Evolutionary conservation across 2,797 vertebrate species (phyloP).

Genomic region (Chrosomus eos): DNA sequence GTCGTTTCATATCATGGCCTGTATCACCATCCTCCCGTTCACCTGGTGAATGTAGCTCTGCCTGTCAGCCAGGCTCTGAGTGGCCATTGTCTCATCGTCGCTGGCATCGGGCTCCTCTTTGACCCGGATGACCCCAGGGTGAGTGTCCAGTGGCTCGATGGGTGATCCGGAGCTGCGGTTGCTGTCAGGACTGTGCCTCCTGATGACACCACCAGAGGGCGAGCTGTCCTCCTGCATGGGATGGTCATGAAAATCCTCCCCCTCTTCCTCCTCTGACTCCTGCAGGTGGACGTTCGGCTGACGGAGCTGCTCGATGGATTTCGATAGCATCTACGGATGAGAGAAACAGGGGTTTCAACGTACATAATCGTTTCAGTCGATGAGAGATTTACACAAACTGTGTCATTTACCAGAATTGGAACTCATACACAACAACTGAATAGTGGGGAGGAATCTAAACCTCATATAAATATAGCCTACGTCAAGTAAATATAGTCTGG

Average conservation of each 20-base stretch:
- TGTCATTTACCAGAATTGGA: conserved; percentile 15
- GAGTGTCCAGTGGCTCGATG: conserved; percentile 79
- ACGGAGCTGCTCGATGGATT: conserved; percentile 97
- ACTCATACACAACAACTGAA: conserved; percentile 58
- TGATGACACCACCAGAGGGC: conserved; percentile 80
- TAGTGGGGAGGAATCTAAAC: conserved; percentile 63
- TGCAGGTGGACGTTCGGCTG: conserved; percentile 91
- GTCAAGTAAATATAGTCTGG: conserved; percentile 66
- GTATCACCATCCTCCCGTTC: conserved; percentile 97
- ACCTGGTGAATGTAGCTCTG: conserved; percentile 96
- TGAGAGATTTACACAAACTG: not conserved
- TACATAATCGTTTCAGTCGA: not conserved
- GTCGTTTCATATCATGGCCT: conserved; percentile 90
- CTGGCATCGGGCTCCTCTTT: conserved; percentile 94
- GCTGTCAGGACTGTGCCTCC: conserved; percentile 83
- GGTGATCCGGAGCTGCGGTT: conserved; percentile 75
- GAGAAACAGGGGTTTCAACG: conserved; percentile 14
- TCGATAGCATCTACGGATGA: conserved; percentile 92
- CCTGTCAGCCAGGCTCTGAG: conserved; percentile 86
- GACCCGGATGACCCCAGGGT: conserved; percentile 89
- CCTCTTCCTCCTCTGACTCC: conserved; percentile 93
- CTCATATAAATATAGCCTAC: conserved; percentile 69
- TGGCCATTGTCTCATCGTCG: conserved; percentile 88
- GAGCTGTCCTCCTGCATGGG: conserved; percentile 88
- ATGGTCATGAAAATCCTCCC: conserved; percentile 69